phyloP scores from a whole-genome alignment of 2,888 invertebrate genomes.

The Epinotia bilunana region DNA sequence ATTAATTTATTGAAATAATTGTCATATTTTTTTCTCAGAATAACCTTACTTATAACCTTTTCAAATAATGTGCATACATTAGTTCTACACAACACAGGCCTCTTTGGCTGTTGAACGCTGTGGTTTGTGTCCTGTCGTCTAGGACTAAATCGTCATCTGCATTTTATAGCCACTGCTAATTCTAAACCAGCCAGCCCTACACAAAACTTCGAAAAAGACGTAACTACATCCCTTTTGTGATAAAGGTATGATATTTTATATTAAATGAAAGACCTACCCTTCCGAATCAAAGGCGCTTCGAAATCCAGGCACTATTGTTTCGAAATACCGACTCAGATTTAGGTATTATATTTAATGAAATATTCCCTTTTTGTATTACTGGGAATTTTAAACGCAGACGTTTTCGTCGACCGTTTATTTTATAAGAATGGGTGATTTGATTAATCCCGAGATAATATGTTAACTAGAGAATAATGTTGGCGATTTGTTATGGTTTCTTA shows the following conservation, averaged over 20 bases:
- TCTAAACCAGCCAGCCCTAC: conserved; percentile 7
- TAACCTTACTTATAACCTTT: not conserved
- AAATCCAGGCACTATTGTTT: conserved; percentile 36
- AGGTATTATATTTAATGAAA: conserved; percentile 23
- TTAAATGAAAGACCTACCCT: not conserved
- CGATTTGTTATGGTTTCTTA: conserved; percentile 58
- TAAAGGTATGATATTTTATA: not conserved
- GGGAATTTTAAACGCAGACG: conserved; percentile 42
- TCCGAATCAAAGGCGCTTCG: conserved; percentile 11
- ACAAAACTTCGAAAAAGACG: conserved; percentile 5
- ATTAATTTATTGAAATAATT: too few species aligned
- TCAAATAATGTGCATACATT: not conserved
- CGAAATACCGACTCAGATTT: conserved; percentile 25
- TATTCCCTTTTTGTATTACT: conserved; percentile 37
- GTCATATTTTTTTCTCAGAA: not conserved
- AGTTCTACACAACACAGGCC: not conserved
- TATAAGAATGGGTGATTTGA: conserved; percentile 55
- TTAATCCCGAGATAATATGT: conserved; percentile 60
- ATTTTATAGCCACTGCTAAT: conserved; percentile 35
- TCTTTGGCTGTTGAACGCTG: not conserved
- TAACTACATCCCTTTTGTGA: not conserved
- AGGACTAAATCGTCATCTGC: conserved; percentile 25
- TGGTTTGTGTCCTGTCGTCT: conserved; percentile 8
- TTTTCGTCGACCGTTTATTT: conserved; percentile 45
- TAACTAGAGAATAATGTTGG: conserved; percentile 58